These are phyloP conservation scores for Apostichopus parvimensis DNA, from an alignment of 35 echinoderm and acorn worm species.

Conservation along the genomic window DNA sequence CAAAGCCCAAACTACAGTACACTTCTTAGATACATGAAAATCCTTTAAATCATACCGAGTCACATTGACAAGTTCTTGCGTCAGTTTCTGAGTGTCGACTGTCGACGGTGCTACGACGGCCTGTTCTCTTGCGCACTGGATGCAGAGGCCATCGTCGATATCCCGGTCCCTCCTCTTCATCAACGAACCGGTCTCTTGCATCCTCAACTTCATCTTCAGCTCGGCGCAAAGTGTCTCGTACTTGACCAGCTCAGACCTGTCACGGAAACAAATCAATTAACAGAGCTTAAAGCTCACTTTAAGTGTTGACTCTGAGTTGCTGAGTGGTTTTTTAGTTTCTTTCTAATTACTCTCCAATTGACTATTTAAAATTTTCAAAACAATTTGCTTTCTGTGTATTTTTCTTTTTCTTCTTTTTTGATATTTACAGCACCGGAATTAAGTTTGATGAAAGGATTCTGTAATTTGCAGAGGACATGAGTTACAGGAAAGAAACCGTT, in stretches of 20 bases:
- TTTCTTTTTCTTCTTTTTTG: too few relatives aligned
- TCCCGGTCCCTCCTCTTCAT: slow-evolving; percentile 57
- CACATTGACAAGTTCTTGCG: slow-evolving; percentile 58
- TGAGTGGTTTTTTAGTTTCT: not conserved
- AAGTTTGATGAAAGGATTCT: too few relatives aligned
- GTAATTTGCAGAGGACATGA: too few relatives aligned
- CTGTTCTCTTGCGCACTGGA: slow-evolving; percentile 88
- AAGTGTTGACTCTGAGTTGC: not conserved
- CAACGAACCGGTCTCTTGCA: slow-evolving; percentile 69
- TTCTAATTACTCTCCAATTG: too few relatives aligned
- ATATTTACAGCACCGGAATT: too few relatives aligned
- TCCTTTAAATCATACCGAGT: slow-evolving; percentile 62
- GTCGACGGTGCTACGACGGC: slow-evolving; percentile 60
- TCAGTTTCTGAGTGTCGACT: slow-evolving; percentile 34
- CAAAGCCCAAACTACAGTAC: too few relatives aligned
- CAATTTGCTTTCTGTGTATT: too few relatives aligned
- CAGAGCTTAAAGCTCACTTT: not conserved
- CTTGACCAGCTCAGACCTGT: slow-evolving; percentile 81
- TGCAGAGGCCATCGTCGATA: slow-evolving; percentile 70
- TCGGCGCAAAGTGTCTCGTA: slow-evolving; percentile 74
- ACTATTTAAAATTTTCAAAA: too few relatives aligned
- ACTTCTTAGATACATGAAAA: not conserved
- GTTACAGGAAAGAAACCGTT: too few relatives aligned
- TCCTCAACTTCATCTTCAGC: slow-evolving; percentile 69
- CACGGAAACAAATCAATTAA: not conserved